Evolutionary conservation across 2,888 invertebrate genomes (phyloP).

Genomic region (Nipponacmea schrenckii): DNA sequence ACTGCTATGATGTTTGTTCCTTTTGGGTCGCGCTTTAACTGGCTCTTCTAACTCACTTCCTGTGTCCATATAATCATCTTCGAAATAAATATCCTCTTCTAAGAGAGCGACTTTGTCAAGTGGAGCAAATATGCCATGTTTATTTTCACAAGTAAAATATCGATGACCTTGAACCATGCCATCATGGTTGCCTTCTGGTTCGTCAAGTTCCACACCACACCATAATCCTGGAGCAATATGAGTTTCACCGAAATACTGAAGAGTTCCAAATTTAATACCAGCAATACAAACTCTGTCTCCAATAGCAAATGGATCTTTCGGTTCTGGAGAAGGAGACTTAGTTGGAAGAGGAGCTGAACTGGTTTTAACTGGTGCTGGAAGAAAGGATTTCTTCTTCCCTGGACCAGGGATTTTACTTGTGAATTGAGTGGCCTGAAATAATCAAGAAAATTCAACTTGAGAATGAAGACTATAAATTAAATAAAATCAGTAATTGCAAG

Average conservation of each 20-base stretch:
- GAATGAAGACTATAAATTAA: too few relatives aligned
- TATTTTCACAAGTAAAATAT: slow-evolving; percentile 74
- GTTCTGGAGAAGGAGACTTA: neutral
- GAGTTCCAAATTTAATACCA: slow-evolving; percentile 70
- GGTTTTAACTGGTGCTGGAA: slow-evolving; percentile 39
- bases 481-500: too few relatives aligned
- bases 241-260: slow-evolving; percentile 73
- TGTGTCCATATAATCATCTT: neutral
- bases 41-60: slow-evolving; percentile 6
- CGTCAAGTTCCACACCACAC: slow-evolving; percentile 76
- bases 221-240: slow-evolving; percentile 73
- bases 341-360: slow-evolving; percentile 17
- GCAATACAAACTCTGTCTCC: slow-evolving; percentile 69
- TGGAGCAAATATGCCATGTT: slow-evolving; percentile 76
- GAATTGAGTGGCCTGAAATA: slow-evolving; percentile 31
- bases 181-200: slow-evolving; percentile 75
- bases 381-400: slow-evolving; percentile 45
- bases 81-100: slow-evolving; percentile 20
- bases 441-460: too few relatives aligned
- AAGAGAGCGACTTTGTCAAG: slow-evolving; percentile 70
- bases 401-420: slow-evolving; percentile 27
- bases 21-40: neutral
- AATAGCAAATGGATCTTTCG: slow-evolving; percentile 44
- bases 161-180: slow-evolving; percentile 74
- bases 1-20: neutral